Base-by-base conservation (phyloP, 2,888 invertebrate genomes). In the Dorcus parallelipipedus region DNA sequence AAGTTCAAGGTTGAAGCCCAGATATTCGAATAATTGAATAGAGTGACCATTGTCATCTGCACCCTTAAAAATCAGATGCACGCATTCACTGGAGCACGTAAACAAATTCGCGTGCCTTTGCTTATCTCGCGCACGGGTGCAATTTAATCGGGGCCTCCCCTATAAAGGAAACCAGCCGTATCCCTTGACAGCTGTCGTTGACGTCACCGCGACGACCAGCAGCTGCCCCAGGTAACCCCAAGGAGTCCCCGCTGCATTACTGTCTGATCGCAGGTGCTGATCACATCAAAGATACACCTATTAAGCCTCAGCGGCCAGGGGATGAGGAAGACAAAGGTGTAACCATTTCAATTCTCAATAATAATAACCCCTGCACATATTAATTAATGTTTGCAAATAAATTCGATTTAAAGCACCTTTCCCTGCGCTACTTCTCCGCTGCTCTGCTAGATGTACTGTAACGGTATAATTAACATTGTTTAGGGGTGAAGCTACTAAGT, bases 131-230 rank as follows among this genome's bases (percentile, higher is more conserved):
- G 61, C 61, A 63, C 60, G 57, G 61, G 53, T 48, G 53, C 56
- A 66, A 66, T 66, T 61, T 66, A 66, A 66, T 66, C 66, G 64
- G 52, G 47, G 47, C 26, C 45, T 45, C 45, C 54, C 40, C 38
- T 50, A 39, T 39, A 39, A 20, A 62, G 56, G 60, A 62, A 64
- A 64, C 65, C 64, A 62, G 64, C 62, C 65, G 61, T 65, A 59
- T 59, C 66, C 54, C 52, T 49, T 45, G 61, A 59, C 66, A 66
- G 66, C 66, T 66, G 66, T 60, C 60, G 55, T 58, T 64, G 66
- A 66, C 66, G 66, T 66, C 66, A 66, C 62, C 63, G 55, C 61
- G 61, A 63, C 61, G 62, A 64, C 61, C 60, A 58, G 60, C 64
- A 64, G 64, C 64, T 64, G 52, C 49, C 52, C 55, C 51, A 56